phyloP scores from a whole-genome alignment of 2,888 invertebrate species.

The Drosophila niveifrons region DNA sequence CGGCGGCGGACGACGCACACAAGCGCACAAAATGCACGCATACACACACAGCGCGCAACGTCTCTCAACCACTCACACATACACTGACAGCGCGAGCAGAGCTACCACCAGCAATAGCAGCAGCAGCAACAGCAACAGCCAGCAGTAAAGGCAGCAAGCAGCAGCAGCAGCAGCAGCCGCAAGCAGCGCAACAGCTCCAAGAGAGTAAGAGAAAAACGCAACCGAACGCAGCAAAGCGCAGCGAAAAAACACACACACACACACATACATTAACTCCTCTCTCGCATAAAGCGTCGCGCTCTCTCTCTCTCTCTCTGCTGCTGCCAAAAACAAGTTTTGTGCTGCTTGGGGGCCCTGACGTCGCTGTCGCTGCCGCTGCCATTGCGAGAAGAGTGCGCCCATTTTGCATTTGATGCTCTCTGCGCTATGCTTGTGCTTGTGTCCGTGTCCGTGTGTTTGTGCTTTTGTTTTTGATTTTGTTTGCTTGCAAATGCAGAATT shows the following conservation, averaged over 20 bases:
- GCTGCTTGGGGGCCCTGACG: slow-evolving; percentile 44
- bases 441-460: slow-evolving; percentile 24
- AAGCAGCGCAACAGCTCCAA: slow-evolving; percentile 60
- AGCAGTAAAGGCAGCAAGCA: neutral
- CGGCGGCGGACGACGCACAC: slow-evolving; percentile 54
- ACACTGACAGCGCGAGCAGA: slow-evolving; percentile 42
- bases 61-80: slow-evolving; percentile 3
- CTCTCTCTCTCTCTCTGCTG: slow-evolving; percentile 21
- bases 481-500: slow-evolving; percentile 74
- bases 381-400: slow-evolving; percentile 50
- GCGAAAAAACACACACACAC: slow-evolving; percentile 37
- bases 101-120: slow-evolving; percentile 54
- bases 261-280: neutral
- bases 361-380: slow-evolving; percentile 23
- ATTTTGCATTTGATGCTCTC: slow-evolving; percentile 57
- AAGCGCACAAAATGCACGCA: slow-evolving; percentile 52
- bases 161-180: slow-evolving; percentile 46
- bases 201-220: slow-evolving; percentile 62
- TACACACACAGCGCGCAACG: slow-evolving; percentile 34
- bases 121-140: slow-evolving; percentile 9
- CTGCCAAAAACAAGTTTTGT: slow-evolving; percentile 55
- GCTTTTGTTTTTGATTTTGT: slow-evolving; percentile 52
- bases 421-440: slow-evolving; percentile 5
- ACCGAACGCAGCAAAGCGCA: slow-evolving; percentile 69
- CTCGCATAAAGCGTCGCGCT: slow-evolving; percentile 21